phyloP scores from a whole-genome alignment of 2,113 vertebrate species.

The Bostrychus sinensis region DNA sequence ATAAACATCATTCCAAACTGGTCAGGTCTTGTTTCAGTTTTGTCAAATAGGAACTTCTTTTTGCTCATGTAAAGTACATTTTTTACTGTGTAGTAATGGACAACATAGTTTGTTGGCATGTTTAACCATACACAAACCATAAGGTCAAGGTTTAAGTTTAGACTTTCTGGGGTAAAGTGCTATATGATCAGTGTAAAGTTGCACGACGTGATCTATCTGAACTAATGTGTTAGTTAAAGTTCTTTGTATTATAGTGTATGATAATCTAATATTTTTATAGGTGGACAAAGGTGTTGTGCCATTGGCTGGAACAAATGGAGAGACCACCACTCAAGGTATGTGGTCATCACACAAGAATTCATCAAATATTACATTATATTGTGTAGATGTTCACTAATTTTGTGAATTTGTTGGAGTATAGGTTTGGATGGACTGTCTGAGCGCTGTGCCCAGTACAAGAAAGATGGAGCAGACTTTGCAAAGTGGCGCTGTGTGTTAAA shows the following conservation, averaged over 20 bases:
- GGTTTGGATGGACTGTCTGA: constrained; percentile 94
- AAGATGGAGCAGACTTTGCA: constrained; percentile 95
- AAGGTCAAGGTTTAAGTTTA: not conserved
- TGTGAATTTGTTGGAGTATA: constrained; percentile 50
- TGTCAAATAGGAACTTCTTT: not conserved
- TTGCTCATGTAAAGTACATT: constrained; percentile 10
- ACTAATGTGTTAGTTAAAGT: too few species aligned
- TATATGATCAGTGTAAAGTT: too few species aligned
- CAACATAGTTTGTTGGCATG: constrained; percentile 8
- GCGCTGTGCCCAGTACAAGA: constrained; percentile 98
- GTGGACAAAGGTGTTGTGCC: constrained; percentile 98
- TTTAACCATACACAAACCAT: constrained; percentile 40
- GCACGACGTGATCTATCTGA: too few species aligned
- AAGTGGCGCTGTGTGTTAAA: constrained; percentile 97
- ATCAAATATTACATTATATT: too few species aligned
- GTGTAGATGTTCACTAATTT: not conserved
- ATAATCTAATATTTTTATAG: constrained; percentile 62
- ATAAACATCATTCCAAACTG: not conserved
- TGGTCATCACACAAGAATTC: not conserved
- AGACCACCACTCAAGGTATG: constrained; percentile 97
- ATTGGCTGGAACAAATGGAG: constrained; percentile 92
- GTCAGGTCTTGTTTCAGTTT: constrained; percentile 5
- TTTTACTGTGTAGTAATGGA: not conserved
- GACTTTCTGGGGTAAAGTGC: not conserved
- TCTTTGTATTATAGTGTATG: not conserved